Conservation (phyloP, 1,140 invertebrate genomes). For the Sipha flava region DNA sequence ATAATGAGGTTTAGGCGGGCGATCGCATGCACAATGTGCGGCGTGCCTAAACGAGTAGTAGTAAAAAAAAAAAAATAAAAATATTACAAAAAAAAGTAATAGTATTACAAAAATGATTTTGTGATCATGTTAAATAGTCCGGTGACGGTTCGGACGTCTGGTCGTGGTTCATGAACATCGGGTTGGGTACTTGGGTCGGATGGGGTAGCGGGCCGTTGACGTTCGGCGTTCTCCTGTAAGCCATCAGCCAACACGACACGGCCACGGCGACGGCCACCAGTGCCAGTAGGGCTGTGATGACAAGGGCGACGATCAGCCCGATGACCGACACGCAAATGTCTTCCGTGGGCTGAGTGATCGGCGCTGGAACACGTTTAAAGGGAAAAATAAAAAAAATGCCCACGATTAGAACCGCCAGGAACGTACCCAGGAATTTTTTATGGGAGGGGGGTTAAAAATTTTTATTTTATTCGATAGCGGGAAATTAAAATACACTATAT, state of each 20-base stretch:
- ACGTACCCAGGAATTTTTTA: too few relatives aligned
- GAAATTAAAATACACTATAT: too few relatives aligned
- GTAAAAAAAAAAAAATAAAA: background rate
- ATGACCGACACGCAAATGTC: slow-evolving; percentile 90
- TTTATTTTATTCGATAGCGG: too few relatives aligned
- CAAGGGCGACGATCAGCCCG: slow-evolving; percentile 81
- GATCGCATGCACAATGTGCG: too few relatives aligned
- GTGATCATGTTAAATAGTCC: slow-evolving; percentile 59
- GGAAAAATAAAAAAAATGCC: background rate
- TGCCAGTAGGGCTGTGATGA: slow-evolving; percentile 81
- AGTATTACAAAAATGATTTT: background rate
- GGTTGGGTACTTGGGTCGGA: slow-evolving; percentile 89
- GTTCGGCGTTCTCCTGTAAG: slow-evolving; percentile 74
- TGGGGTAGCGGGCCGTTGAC: slow-evolving; percentile 80
- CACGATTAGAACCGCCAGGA: too few relatives aligned
- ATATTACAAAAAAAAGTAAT: background rate
- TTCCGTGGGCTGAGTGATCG: slow-evolving; percentile 47
- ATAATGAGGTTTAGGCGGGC: background rate
- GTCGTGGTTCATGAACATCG: slow-evolving; percentile 77
- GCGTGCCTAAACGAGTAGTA: too few relatives aligned
- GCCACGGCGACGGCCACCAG: slow-evolving; percentile 87
- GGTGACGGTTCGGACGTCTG: slow-evolving; percentile 68
- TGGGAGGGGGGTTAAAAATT: too few relatives aligned
- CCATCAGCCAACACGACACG: slow-evolving; percentile 90
- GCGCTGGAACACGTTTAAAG: slow-evolving; percentile 5